Conservation (phyloP, 2,888 invertebrate species). For the Mechanitis messenoides region DNA sequence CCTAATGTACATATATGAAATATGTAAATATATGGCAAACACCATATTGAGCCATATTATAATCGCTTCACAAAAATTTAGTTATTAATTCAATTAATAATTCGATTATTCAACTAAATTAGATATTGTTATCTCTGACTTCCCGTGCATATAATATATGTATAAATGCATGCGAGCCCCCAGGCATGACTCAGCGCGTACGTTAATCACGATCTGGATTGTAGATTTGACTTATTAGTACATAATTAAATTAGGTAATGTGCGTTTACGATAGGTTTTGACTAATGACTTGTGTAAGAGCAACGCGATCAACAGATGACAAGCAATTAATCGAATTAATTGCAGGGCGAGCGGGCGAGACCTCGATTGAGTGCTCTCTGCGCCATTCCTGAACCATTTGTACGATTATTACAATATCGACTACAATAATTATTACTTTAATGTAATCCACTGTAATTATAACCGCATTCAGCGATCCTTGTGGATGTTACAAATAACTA, state of each 20-base stretch:
- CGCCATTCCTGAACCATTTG: conserved; percentile 21
- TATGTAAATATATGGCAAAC: too few relatives aligned
- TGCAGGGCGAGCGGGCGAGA: conserved; percentile 36
- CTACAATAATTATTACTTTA: conserved; percentile 3
- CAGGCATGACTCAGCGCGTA: conserved; percentile 22
- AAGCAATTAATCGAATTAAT: conserved; percentile 69
- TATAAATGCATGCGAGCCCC: conserved; percentile 7
- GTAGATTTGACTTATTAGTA: conserved; percentile 51
- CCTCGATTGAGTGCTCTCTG: conserved; percentile 23
- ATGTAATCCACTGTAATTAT: neutral
- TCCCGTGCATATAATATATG: too few relatives aligned
- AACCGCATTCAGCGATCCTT: neutral
- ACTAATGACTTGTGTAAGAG: conserved; percentile 59
- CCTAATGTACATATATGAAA: too few relatives aligned
- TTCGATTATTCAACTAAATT: too few relatives aligned
- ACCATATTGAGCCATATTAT: too few relatives aligned
- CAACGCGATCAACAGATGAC: conserved; percentile 66
- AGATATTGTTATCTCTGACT: too few relatives aligned
- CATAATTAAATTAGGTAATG: conserved; percentile 42
- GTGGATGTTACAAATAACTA: neutral
- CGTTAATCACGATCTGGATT: conserved; percentile 49
- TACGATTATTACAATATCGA: conserved; percentile 11
- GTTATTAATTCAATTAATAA: too few relatives aligned
- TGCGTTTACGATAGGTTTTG: conserved; percentile 47
- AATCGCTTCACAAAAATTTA: too few relatives aligned